These are phyloP conservation scores for Hexactinellida sp. DNA, from an alignment of 37 sponge, comb jelly and placozoan genomes.

Conservation along the genomic window DNA sequence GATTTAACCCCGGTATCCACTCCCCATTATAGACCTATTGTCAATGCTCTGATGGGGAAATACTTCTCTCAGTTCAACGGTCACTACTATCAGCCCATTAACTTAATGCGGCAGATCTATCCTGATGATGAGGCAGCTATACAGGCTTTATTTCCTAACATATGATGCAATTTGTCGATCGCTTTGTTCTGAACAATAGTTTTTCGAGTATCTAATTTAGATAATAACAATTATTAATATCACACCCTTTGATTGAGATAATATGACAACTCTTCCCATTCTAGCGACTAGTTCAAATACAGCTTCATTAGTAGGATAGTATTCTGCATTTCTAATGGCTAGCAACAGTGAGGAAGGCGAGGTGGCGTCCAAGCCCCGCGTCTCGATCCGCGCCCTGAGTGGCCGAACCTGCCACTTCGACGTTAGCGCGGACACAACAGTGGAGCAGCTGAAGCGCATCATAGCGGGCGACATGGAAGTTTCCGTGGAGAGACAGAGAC, in stretches of 20 bases:
- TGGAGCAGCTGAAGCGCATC: background rate
- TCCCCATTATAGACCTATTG: background rate
- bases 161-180: background rate
- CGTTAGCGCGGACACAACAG: background rate
- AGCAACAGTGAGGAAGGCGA: background rate
- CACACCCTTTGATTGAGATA: no score
- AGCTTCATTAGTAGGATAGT: no score
- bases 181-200: background rate
- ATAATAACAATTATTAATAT: no score
- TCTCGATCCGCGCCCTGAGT: background rate
- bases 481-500: background rate
- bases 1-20: background rate
- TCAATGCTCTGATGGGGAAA: background rate
- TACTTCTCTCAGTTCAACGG: slow-evolving; percentile 1
- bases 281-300: no score
- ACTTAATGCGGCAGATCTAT: background rate
- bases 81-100: background rate
- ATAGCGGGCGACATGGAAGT: background rate
- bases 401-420: background rate
- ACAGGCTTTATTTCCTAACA: background rate
- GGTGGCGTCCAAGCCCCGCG: background rate
- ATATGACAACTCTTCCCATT: no score
- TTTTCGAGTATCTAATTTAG: no score
- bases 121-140: background rate
- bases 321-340: slow-evolving; percentile 10